These are phyloP conservation scores for Listrodromus nycthemerus DNA, from an alignment of 2,888 invertebrate genomes.

Conservation along the genomic window DNA sequence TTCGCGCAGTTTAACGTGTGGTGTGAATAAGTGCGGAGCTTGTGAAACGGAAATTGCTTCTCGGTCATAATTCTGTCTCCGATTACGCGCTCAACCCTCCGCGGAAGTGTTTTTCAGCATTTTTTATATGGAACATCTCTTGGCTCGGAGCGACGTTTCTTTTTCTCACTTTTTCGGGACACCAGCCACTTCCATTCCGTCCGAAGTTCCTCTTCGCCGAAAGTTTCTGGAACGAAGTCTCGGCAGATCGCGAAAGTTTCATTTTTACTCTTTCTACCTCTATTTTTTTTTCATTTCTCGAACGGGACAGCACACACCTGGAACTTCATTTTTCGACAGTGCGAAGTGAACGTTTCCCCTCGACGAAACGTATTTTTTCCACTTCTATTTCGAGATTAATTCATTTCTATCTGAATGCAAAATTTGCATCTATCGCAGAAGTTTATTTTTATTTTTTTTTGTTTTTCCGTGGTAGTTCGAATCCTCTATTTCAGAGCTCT, in stretches of 20 bases:
- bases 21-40: slow-evolving; percentile 34
- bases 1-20: slow-evolving; percentile 14
- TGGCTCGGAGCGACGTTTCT: slow-evolving; percentile 23
- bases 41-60: slow-evolving; percentile 23
- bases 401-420: too few relatives aligned
- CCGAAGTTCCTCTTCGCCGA: neutral
- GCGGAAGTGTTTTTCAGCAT: slow-evolving; percentile 40
- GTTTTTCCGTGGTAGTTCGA: too few relatives aligned
- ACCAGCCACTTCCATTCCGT: neutral
- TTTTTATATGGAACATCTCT: slow-evolving; percentile 21
- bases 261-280: slow-evolving; percentile 1
- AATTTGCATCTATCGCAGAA: too few relatives aligned
- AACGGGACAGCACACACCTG: slow-evolving; percentile 11
- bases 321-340: too few relatives aligned
- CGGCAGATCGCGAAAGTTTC: neutral
- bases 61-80: slow-evolving; percentile 1
- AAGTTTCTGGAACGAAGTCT: neutral
- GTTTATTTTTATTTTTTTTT: too few relatives aligned
- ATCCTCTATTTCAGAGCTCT: too few relatives aligned
- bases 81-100: slow-evolving; percentile 25
- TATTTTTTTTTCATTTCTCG: neutral
- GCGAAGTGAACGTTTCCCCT: too few relatives aligned
- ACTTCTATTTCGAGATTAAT: too few relatives aligned
- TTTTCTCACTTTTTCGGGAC: slow-evolving; percentile 7
- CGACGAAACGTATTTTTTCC: too few relatives aligned